Evolutionary conservation across 2,888 invertebrate species (phyloP), one percentile per base, ranked within the genome.

Genomic region (Digitonthophagus gazella): DNA sequence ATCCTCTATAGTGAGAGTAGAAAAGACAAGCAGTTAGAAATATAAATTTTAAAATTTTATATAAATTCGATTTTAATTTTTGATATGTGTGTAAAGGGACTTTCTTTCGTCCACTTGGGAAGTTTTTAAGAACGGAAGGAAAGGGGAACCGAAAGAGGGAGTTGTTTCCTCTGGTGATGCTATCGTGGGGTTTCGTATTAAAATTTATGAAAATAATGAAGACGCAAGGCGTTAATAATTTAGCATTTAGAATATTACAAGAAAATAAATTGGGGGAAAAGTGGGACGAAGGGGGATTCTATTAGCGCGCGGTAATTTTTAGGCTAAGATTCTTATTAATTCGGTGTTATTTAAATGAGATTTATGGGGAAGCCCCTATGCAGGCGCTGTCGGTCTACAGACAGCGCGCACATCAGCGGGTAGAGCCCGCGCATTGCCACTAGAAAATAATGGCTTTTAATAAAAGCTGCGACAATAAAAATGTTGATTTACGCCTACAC

Each of bases 381-480:
- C 61, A 18, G n/a, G 20, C 61, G 61, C 20, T 20, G 61, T 15
- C 57, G 16, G 28, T 44, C 28, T 44, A 44, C 28, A 44, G 68
- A 76, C 73, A 76, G 61, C 74, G 76, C 75, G 75, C 78, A 78
- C 75, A 79, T 78, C 76, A 75, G 76, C 76, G 78, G 77, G 76
- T 75, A 72, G 73, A 75, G 73, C 74, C 77, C 76, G 76, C 77
- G 75, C 75, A 75, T 74, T 71, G 74, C 73, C 74, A 75, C 76
- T 74, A 71, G 73, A 80, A 82, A 82, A 82, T 82, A 83, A 83
- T 83, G 82, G 82, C 81, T 83, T 82, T 82, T 83, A 83, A 83
- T 83, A 83, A 83, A 82, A 82, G 81, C 81, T 77, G 72, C 76
- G 81, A 81, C 82, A 81, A 83, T 82, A 83, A 83, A 83, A 83